Evolutionary conservation across 2,888 invertebrate species (phyloP), one percentile per base, ranked within the genome.

Genomic region (Parascotia fuliginaria): DNA sequence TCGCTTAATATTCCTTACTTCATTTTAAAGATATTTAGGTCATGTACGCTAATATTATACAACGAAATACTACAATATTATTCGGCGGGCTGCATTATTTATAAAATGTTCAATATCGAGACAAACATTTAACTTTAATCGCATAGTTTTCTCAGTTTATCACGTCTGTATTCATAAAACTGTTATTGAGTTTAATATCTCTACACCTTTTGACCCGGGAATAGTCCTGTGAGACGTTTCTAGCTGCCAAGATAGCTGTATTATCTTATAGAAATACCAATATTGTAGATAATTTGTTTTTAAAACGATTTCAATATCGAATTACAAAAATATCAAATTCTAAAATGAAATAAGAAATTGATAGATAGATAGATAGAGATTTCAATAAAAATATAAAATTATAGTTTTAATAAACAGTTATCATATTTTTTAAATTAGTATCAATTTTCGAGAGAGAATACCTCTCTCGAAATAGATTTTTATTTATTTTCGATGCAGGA

Each of bases 141-240:
- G 46, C 63, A 60, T 53, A 56, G 44, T 63, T 58, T 60, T 62
- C 65, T 65, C 61, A 51, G 63, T 71, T 77, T 75, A 77, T 77
- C 68, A 49, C 67, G 48, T 16, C 14, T 39, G 37, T 14, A 39
- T 68, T 75, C 66, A 45, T 79, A 75, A 80, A 81, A 70, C 66
- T 81, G 77, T 80, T 81, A 75, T 76, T 69, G 66, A 70, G 69
- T 74, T 65, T 61, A 66, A 68, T 77, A 82, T 80, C 76, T 59
- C 38, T 65, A 77, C 78, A 81, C 75, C 81, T 79, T 56, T 60
- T 68, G 73, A 79, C 80, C 65, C 49, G 28, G 42, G 56, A 57
- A 66, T 52, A 41, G 64, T 59, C 60, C 55, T 55, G 42, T 50
- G 44, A 54, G 49, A 44, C 16, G 34, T 50, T 51, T 59, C 31